Conservation (phyloP, 2,113 vertebrate species). For the Labeo rohita region DNA sequence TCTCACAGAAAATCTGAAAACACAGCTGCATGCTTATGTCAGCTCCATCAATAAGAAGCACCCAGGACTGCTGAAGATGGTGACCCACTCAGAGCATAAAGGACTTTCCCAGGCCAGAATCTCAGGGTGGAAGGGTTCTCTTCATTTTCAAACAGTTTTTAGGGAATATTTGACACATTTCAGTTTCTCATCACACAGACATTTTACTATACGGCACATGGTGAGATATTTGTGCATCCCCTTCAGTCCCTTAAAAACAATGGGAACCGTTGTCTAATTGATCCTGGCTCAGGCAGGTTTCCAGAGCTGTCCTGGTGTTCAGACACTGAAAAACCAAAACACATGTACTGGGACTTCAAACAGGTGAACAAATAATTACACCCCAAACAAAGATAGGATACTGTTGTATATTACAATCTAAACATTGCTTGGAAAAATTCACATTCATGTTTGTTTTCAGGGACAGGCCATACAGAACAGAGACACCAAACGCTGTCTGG, state of each 20-base stretch:
- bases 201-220: constrained; percentile 57
- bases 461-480: constrained; percentile 69
- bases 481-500: constrained; percentile 71
- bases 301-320: constrained; percentile 66
- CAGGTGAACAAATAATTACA: constrained; percentile 63
- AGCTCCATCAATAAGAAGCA: constrained; percentile 57
- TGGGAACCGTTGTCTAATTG: constrained; percentile 67
- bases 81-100: constrained; percentile 70
- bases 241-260: constrained; percentile 64
- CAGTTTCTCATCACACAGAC: constrained; percentile 44
- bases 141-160: neutral
- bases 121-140: constrained; percentile 68
- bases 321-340: constrained; percentile 52
- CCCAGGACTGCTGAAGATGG: constrained; percentile 64
- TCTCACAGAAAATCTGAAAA: constrained; percentile 67
- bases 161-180: neutral
- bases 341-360: constrained; percentile 75
- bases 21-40: constrained; percentile 66
- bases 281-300: constrained; percentile 47
- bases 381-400: neutral
- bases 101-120: constrained; percentile 76
- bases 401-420: too few species aligned
- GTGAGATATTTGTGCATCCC: constrained; percentile 64
- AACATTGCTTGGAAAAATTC: neutral
- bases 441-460: constrained; percentile 57